Evolutionary conservation across 2,797 vertebrate genomes (phyloP).

Genomic region (Acomys russatus): DNA sequence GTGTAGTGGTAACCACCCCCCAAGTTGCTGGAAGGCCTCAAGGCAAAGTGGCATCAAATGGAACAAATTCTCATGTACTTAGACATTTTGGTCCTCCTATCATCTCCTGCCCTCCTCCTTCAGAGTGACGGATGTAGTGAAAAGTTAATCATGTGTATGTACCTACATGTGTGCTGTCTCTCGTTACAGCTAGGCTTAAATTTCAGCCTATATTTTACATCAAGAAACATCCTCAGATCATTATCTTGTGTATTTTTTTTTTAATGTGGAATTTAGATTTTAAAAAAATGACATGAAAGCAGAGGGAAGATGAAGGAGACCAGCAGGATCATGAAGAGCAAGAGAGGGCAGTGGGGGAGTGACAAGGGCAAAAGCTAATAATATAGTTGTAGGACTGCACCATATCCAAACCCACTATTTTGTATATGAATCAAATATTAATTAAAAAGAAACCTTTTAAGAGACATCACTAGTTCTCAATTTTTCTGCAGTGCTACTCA

Average conservation of each 20-base stretch:
- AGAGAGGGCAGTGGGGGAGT: not conserved
- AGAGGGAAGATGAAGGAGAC: not conserved
- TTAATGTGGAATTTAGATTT: not conserved
- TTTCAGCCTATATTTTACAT: slow-evolving; percentile 4
- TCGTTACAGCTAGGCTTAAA: not conserved
- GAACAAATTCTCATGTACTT: slow-evolving; percentile 10
- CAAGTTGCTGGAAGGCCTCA: not conserved
- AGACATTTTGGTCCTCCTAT: not conserved
- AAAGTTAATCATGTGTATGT: not conserved
- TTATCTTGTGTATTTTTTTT: not conserved
- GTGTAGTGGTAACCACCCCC: not conserved
- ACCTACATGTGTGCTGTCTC: not conserved
- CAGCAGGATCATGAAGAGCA: not conserved
- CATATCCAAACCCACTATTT: not conserved
- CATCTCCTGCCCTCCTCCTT: not conserved
- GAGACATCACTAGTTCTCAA: slow-evolving; percentile 26
- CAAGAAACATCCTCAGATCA: not conserved
- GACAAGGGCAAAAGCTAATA: not conserved
- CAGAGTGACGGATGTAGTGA: not conserved
- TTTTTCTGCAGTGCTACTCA: slow-evolving; percentile 1
- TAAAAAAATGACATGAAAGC: not conserved
- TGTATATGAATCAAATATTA: not conserved
- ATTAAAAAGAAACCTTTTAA: not conserved
- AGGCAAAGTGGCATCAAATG: not conserved
- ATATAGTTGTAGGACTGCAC: not conserved